A percentile compares a stretch with the other conserved stretches of the same genome.
Conservation (phyloP, 2,888 invertebrate species). For the Ormyrus labotus region DNA sequence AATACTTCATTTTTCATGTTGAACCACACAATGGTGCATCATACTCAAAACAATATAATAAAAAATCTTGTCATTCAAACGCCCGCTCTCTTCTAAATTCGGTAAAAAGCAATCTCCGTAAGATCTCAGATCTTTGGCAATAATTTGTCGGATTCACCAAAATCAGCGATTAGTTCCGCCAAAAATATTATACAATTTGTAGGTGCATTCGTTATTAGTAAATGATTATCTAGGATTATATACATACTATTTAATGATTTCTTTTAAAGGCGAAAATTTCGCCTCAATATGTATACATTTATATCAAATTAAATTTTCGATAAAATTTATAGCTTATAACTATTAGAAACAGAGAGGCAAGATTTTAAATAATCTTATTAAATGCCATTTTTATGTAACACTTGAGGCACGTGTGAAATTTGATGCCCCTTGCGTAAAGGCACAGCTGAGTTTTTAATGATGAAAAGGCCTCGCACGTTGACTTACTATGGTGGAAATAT, state of each 20-base stretch:
- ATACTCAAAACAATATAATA: background rate
- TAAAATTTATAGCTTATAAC: conserved; percentile 40
- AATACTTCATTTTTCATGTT: conserved; percentile 49
- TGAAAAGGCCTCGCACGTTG: conserved; percentile 41
- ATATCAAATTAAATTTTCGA: conserved; percentile 56
- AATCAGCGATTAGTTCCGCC: conserved; percentile 42
- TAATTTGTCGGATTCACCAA: conserved; percentile 44
- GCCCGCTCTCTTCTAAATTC: conserved; percentile 28
- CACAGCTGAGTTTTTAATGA: conserved; percentile 39
- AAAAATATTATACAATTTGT: conserved; percentile 44
- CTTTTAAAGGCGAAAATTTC: conserved; percentile 22
- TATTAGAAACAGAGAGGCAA: conserved; percentile 50
- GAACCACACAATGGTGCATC: conserved; percentile 32
- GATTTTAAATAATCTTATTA: conserved; percentile 40
- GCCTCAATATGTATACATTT: conserved; percentile 11
- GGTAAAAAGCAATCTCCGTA: conserved; percentile 43
- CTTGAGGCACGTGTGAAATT: conserved; percentile 52
- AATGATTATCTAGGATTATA: conserved; percentile 31
- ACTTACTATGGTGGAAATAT: conserved; percentile 45
- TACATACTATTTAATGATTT: conserved; percentile 32
- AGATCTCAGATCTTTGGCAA: conserved; percentile 55
- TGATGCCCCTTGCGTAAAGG: conserved; percentile 51
- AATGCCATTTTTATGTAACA: conserved; percentile 38
- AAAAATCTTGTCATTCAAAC: conserved; percentile 27
- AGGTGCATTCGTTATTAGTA: conserved; percentile 12